Evolutionary conservation across 2,797 vertebrate species (phyloP), one percentile per base, ranked within the genome.

Genomic region (Eulemur mongoz): DNA sequence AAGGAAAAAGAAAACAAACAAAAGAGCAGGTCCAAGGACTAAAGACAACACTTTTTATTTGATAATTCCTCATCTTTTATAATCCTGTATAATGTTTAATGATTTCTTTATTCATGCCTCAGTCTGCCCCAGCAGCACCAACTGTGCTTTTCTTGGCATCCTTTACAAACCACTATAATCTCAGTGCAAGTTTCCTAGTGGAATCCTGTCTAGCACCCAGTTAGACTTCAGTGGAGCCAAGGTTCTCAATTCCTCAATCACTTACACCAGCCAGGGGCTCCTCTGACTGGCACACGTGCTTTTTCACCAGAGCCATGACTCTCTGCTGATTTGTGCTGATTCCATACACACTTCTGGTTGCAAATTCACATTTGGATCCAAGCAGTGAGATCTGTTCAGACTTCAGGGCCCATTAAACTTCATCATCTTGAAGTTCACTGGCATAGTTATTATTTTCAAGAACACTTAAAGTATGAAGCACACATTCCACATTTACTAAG

Each of bases 391-490:
- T 98, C 96, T 98, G 86, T 97, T 97, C 91, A 96, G 97, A 89
- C 91, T 98, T 96, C 96, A 98, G 86, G 65, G 86, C 52, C 95
- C 88, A 93, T 98, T 98, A 98, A 98, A 98, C 96, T 97, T 98
- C 97, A 96, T 98, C 93, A 94, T 98, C 97, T 95, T 98, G 97
- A 98, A 98, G 95, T 97, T 98, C 98, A 96, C 91, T 98, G 98
- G 97, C 97, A 98, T 95, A 0, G 5, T 54, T 98, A 81, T 70
- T 96, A 86, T 98, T 98, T 96, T 43, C 70, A 97, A 97, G 45
- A 95, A 94, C 73, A 94, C 91, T 98, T 95, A 65, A 98, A 98
- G 88, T 96, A 96, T 93, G 93, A 98, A 98, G 94, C 89, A 95
- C n/a, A 65, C 93, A 98, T 98, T 98, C 98, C 97, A 98, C 92